Conservation (phyloP, 2,888 invertebrate species). For the Erebia epiphron region DNA sequence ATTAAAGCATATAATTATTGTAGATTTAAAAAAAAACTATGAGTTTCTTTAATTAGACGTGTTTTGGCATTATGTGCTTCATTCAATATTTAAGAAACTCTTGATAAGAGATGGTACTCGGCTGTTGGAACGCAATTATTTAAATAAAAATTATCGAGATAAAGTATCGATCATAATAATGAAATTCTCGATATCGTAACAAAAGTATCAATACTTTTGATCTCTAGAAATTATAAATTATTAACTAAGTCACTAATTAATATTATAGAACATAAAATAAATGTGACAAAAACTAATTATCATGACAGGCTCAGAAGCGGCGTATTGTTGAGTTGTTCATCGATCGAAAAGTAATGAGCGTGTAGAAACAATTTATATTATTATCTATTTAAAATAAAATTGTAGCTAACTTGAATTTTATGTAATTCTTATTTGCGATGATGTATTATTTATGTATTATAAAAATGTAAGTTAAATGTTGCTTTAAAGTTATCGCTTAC, state of each 20-base stretch:
- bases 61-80: too few species aligned
- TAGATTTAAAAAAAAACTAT: too few species aligned
- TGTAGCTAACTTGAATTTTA: conserved; percentile 81
- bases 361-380: conserved; percentile 71
- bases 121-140: too few species aligned
- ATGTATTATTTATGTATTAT: conserved; percentile 82
- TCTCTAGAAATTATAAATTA: conserved; percentile 45
- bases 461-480: conserved; percentile 79
- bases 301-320: conserved; percentile 55
- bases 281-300: conserved; percentile 46
- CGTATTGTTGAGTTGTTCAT: conserved; percentile 16
- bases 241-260: conserved; percentile 66
- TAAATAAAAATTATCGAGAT: too few species aligned
- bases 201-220: conserved; percentile 34
- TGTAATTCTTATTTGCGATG: conserved; percentile 78
- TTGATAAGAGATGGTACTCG: too few species aligned
- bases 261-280: conserved; percentile 42
- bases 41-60: too few species aligned
- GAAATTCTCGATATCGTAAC: neutral
- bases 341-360: conserved; percentile 47
- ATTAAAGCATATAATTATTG: too few species aligned
- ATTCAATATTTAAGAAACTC: too few species aligned
- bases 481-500: conserved; percentile 79
- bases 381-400: conserved; percentile 68
- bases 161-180: neutral